phyloP scores from a whole-genome alignment of 2,888 invertebrate genomes.

The Drosophila lutescens region DNA sequence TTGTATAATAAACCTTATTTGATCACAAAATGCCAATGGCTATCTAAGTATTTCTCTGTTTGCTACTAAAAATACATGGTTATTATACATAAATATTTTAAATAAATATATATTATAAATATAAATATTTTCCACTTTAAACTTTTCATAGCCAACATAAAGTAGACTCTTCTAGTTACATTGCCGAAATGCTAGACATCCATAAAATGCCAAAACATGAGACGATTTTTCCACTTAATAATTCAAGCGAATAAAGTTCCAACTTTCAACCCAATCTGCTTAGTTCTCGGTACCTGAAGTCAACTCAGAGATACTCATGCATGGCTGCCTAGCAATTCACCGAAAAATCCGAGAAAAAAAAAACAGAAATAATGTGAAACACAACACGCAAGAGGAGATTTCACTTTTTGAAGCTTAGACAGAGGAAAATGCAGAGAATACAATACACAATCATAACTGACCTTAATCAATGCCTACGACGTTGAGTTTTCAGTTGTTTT shows the following conservation, averaged over 20 bases:
- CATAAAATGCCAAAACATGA: constrained; percentile 26
- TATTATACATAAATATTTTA: no score
- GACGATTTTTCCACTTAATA: constrained; percentile 33
- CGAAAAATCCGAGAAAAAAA: constrained; percentile 13
- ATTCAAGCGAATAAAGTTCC: constrained; percentile 40
- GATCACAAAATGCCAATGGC: no score
- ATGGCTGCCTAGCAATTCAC: constrained; percentile 39
- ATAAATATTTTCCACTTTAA: no score
- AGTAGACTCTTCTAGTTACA: neutral
- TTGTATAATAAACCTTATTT: no score
- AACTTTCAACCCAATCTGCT: constrained; percentile 34
- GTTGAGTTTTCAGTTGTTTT: constrained; percentile 46
- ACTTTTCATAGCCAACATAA: neutral
- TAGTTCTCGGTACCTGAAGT: constrained; percentile 35
- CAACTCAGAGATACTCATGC: constrained; percentile 38
- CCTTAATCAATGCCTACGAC: constrained; percentile 68
- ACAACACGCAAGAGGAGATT: constrained; percentile 51
- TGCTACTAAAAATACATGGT: no score
- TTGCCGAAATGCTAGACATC: constrained; percentile 18
- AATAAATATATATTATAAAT: no score
- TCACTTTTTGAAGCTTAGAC: constrained; percentile 61
- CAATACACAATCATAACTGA: constrained; percentile 64
- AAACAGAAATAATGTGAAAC: constrained; percentile 13
- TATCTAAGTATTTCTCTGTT: neutral
- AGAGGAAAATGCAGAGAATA: constrained; percentile 23